Percentiles rank a stretch among this genome's conserved stretches.
Evolutionary conservation across 2,113 vertebrate species (phyloP).

Genomic region (Eptesicus fuscus): DNA sequence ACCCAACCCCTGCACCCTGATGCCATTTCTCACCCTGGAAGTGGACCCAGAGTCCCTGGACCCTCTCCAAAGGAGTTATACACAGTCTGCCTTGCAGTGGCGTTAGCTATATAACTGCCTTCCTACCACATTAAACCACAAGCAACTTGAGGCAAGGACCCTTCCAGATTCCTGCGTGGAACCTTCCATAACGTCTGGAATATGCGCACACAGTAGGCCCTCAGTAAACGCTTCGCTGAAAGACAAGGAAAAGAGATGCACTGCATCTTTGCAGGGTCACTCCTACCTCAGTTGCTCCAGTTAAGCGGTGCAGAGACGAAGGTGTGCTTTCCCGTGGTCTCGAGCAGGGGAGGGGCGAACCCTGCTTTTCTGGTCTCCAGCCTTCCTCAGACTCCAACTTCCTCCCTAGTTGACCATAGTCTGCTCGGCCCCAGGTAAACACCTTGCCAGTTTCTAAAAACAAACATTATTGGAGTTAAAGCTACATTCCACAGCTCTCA

Average conservation of each 20-base stretch:
- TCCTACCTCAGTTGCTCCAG: conserved; percentile 88
- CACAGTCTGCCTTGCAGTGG: neutral
- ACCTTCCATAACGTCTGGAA: neutral
- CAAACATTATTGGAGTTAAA: conserved; percentile 53
- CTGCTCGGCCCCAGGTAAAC: conserved; percentile 92
- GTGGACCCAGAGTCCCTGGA: neutral
- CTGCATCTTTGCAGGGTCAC: neutral
- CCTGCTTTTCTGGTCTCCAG: conserved; percentile 40
- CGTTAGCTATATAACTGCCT: neutral
- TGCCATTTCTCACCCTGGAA: neutral
- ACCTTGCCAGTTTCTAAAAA: conserved; percentile 89
- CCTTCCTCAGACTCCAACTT: neutral
- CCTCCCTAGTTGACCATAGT: conserved; percentile 93
- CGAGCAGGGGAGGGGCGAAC: neutral
- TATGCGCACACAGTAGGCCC: neutral
- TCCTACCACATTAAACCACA: neutral
- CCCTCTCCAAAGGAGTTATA: neutral
- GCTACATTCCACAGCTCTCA: neutral
- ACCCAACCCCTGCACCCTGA: neutral
- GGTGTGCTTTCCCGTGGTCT: conserved; percentile 71
- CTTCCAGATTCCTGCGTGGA: neutral
- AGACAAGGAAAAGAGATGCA: neutral
- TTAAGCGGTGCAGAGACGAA: conserved; percentile 80
- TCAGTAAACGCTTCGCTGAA: neutral
- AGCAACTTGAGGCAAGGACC: neutral